Base-by-base conservation (phyloP, 2,797 vertebrate species). In the Molossus molossus region DNA sequence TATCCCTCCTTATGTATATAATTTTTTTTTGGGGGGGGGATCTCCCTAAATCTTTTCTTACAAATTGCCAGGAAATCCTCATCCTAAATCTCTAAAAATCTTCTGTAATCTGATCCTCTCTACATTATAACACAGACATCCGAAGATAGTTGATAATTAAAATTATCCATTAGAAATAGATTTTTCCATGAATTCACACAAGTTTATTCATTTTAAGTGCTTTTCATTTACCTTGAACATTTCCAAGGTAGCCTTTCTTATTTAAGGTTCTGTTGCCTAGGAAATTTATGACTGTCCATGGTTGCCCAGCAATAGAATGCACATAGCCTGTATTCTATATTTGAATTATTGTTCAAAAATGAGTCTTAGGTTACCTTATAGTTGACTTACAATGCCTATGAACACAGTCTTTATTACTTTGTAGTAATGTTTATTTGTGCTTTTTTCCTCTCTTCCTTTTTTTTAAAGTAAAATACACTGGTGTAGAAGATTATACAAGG, bases 361-460 rank as follows among this genome's bases (percentile, higher is more conserved):
- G 70, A 80, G 40, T 65, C 83, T 94, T 94, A 77, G 20, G 77
- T 96, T 72, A 69, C 79, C 55, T 97, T 97, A 97, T 94, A 45
- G 25, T 90, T 79, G 55, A 60, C 58, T 89, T 69, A 80, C 70
- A 97, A 90, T 84, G 72, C 48, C 67, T 80, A 21, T 85, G 67
- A 87, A 96, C 80, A 94, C 96, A 97, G 65, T 93, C 79, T 97
- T 93, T 73, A 97, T 96, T 95, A 95, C 69, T 87, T 84, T 94
- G 88, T 95, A 75, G 83, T 94, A 96, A 92, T 45, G 29, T 94
- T 72, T 90, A 58, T 72, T 23, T 72, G 5, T 73, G n/a, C 6
- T 62, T 55, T 58, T 45, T 70, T 76, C 69, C 3, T 40, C 45
- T 10, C 13, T 15, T 48, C 5, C 12, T 40, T 25, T 62, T 50